These are phyloP conservation scores for Phorcus lineatus DNA, from an alignment of 2,888 invertebrate species.

Conservation along the genomic window DNA sequence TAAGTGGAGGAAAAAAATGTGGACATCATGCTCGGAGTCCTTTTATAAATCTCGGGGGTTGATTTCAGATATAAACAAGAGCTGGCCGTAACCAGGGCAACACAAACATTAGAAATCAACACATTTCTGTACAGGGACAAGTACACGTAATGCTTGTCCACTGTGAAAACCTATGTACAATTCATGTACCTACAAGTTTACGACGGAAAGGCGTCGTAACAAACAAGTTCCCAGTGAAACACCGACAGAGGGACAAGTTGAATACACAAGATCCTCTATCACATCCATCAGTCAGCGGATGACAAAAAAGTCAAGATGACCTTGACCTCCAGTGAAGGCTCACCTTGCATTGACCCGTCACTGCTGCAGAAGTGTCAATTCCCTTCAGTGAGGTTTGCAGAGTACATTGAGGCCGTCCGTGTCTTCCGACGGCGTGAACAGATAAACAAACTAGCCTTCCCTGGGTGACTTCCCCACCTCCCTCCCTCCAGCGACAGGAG, in stretches of 20 bases:
- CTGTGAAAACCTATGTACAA: conserved; percentile 16
- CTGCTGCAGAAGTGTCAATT: not conserved
- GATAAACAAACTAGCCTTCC: not conserved
- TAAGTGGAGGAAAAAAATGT: no score
- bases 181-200: conserved; percentile 10
- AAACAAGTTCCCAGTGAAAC: not conserved
- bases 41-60: not conserved
- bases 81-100: not conserved
- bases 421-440: not conserved
- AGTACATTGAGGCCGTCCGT: no score
- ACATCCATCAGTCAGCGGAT: not conserved
- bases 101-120: conserved; percentile 17
- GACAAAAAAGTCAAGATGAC: not conserved
- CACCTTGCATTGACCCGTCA: not conserved
- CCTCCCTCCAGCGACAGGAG: not conserved
- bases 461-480: not conserved
- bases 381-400: not conserved
- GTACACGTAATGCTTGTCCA: not conserved
- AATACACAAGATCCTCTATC: not conserved
- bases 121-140: conserved; percentile 14
- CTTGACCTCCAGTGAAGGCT: not conserved
- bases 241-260: not conserved
- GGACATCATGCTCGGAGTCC: no score
- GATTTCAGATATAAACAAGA: conserved; percentile 5
- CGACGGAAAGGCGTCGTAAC: conserved; percentile 17